A percentile compares a stretch with the other conserved stretches of the same genome.
These are phyloP conservation scores for Eristalinus sepulchralis DNA, from an alignment of 2,888 invertebrate genomes.

Conservation along the genomic window DNA sequence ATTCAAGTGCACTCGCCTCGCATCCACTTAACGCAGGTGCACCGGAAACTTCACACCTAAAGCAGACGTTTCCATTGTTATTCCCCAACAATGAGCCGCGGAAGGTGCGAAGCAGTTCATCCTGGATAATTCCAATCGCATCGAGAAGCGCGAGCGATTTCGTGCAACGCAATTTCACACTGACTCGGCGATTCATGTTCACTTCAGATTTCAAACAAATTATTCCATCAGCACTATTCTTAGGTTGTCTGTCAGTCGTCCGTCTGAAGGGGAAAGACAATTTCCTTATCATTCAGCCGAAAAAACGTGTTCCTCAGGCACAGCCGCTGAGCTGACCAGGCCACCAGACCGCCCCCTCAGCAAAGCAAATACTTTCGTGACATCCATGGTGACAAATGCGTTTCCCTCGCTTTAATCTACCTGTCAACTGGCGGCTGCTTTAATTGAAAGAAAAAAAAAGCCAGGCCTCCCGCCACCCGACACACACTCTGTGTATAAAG, in stretches of 20 bases:
- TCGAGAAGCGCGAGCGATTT: neutral
- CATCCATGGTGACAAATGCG: conserved; percentile 18
- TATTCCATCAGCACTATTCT: conserved; percentile 8
- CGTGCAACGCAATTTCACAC: conserved; percentile 7
- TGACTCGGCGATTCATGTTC: neutral
- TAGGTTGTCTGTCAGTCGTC: neutral
- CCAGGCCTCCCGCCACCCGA: neutral
- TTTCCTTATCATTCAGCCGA: neutral
- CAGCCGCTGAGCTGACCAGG: neutral
- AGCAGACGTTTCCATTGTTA: conserved; percentile 13
- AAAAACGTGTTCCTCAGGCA: neutral
- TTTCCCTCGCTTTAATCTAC: conserved; percentile 19
- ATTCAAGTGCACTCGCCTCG: neutral
- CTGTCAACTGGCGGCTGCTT: conserved; percentile 9
- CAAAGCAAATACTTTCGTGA: neutral
- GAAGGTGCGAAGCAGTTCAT: conserved; percentile 26
- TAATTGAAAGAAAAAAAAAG: neutral
- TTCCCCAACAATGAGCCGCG: neutral
- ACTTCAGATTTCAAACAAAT: neutral
- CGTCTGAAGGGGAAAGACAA: too few species aligned
- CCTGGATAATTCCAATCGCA: conserved; percentile 29
- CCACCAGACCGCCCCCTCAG: neutral
- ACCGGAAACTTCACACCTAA: conserved; percentile 37
- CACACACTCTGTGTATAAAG: conserved; percentile 4
- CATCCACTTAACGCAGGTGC: conserved; percentile 48